Conservation (phyloP, 2,888 invertebrate genomes). For the Fragum whitleyi region DNA sequence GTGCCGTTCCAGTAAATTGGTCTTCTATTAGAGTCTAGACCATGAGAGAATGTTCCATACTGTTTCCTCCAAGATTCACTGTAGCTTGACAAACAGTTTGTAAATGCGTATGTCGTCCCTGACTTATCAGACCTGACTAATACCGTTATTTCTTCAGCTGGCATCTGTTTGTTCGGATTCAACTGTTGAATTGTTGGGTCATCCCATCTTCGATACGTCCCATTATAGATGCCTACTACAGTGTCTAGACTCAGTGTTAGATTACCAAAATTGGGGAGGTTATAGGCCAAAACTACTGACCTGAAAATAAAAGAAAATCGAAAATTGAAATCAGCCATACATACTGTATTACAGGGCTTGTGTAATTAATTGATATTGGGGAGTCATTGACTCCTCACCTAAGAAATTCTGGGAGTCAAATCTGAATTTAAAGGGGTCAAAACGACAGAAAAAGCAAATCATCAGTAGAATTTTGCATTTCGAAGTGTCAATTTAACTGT, state of each 20-base stretch:
- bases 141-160: slow-evolving; percentile 70
- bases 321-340: too few relatives aligned
- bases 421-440: too few relatives aligned
- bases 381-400: too few relatives aligned
- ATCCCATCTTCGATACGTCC: slow-evolving; percentile 78
- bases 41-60: slow-evolving; percentile 75
- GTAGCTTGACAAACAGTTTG: slow-evolving; percentile 74
- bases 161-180: slow-evolving; percentile 73
- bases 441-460: too few relatives aligned
- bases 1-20: slow-evolving; percentile 68
- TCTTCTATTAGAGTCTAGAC: slow-evolving; percentile 26
- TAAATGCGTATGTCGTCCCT: slow-evolving; percentile 81
- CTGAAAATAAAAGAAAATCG: slow-evolving; percentile 75
- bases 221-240: slow-evolving; percentile 81
- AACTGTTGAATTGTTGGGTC: slow-evolving; percentile 63
- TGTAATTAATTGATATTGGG: too few relatives aligned
- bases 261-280: slow-evolving; percentile 70
- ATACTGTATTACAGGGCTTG: too few relatives aligned
- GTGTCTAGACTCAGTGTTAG: slow-evolving; percentile 74
- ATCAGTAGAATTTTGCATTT: too few relatives aligned
- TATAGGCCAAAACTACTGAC: slow-evolving; percentile 77
- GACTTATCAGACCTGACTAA: slow-evolving; percentile 81
- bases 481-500: too few relatives aligned
- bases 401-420: too few relatives aligned
- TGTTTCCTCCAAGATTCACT: slow-evolving; percentile 71